Evolutionary conservation across 2,888 invertebrate species (phyloP).

Genomic region (Arctia plantaginis): DNA sequence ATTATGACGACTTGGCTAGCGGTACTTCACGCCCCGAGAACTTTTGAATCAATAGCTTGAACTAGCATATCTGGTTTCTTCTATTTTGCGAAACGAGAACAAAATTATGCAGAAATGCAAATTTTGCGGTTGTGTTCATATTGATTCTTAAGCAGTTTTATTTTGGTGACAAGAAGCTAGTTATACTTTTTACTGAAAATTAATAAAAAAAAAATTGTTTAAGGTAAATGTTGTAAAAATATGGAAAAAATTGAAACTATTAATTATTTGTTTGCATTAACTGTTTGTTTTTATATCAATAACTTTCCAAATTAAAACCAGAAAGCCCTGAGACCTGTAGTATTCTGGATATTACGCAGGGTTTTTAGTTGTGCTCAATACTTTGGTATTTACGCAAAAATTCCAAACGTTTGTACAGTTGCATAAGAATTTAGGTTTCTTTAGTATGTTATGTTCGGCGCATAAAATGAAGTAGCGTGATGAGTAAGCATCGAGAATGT

Average conservation of each 20-base stretch:
- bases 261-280: background rate
- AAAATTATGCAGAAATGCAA: conserved; percentile 55
- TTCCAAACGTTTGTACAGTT: background rate
- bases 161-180: background rate
- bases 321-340: background rate
- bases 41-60: conserved; percentile 76
- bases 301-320: background rate
- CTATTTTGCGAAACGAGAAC: conserved; percentile 58
- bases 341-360: background rate
- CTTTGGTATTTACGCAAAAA: conserved; percentile 13
- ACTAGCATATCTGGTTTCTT: conserved; percentile 79
- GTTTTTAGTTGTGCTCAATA: background rate
- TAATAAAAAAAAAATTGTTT: too few relatives aligned
- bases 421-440: conserved; percentile 4
- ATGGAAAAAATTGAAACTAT: background rate
- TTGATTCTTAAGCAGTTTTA: conserved; percentile 16
- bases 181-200: background rate
- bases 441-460: background rate
- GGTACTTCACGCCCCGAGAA: conserved; percentile 68
- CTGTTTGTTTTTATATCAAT: background rate
- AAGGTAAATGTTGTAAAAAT: too few relatives aligned
- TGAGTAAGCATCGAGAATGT: background rate
- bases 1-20: conserved; percentile 82
- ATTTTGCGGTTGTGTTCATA: conserved; percentile 36
- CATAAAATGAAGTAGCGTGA: background rate